Evolutionary conservation across 1,140 invertebrate genomes (phyloP), one percentile per base, ranked within the genome.

Genomic region (Anastrepha ludens): DNA sequence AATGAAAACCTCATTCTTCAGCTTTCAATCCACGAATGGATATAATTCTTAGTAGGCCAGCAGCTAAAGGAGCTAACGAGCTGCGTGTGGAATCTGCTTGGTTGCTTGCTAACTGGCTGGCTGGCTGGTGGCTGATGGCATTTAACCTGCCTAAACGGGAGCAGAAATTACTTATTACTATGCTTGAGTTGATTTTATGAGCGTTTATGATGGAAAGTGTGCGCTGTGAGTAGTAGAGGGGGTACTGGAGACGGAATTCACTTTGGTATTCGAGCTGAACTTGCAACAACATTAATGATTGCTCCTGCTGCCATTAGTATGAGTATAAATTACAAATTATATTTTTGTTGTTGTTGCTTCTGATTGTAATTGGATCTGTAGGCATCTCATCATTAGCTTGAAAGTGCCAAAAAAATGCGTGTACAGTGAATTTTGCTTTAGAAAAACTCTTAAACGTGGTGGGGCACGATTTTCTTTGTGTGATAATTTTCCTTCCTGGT

Each of bases 181-280:
- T 81, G 74, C 74, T 81, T 81, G 47, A 81, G 74, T 81, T 81
- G 47, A 81, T 81, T 81, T 81, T 81, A 81, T 81, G 74, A 81
- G 74, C 74, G n/a, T 81, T 81, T 81, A 81, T 81, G 74, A 58
- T 81, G 50, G 47, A 55, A 81, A 81, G 47, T 55, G 47, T 41
- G 3, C 11, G 17, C 2, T 74, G 70, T 44, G 17, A 39, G 5
- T 47, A 5, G 0, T 39, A 6, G 4, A 41, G 70, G 15, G 15
- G 29, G 70, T 67, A 20, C 29, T 29, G 29, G 29, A 29, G 29
- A 29, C 29, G 29, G 29, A 29, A 29, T 29, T 29, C 29, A 29
- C 29, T 11, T 55, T 55, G 60, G 44, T 55, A n/a, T 50, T 20
- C n/a, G 8, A 6, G 7, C 20, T 81, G n/a, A 55, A 8, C 7